phyloP scores from a whole-genome alignment of 2,888 invertebrate genomes.

The Nesidiocoris tenuis region DNA sequence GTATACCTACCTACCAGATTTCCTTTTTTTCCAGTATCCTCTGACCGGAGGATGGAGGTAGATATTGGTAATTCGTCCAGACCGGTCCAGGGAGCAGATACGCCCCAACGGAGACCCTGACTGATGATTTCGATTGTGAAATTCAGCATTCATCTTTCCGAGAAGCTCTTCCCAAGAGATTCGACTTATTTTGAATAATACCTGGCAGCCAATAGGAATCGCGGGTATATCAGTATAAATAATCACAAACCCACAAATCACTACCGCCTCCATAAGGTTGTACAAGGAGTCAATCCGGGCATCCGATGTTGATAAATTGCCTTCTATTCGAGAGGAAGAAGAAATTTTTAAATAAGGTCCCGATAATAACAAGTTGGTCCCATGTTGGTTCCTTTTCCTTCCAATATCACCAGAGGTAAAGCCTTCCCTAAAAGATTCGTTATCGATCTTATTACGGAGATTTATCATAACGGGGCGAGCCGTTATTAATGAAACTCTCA shows the following conservation, averaged over 20 bases:
- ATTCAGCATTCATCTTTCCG: neutral
- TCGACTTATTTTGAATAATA: neutral
- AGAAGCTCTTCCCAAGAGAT: neutral
- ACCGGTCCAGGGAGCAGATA: too few relatives aligned
- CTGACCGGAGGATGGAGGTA: too few relatives aligned
- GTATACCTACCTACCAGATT: too few relatives aligned
- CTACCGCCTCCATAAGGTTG: neutral
- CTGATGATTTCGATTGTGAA: too few relatives aligned
- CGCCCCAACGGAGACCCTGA: too few relatives aligned
- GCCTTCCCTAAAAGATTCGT: constrained; percentile 24
- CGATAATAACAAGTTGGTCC: constrained; percentile 18
- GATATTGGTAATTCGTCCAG: too few relatives aligned
- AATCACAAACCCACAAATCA: neutral
- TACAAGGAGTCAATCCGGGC: neutral
- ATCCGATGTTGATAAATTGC: constrained; percentile 12
- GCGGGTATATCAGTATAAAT: neutral
- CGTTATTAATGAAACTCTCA: constrained; percentile 28
- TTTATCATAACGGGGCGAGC: constrained; percentile 35
- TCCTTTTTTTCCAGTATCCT: too few relatives aligned
- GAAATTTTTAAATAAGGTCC: neutral
- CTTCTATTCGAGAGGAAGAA: neutral
- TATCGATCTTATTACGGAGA: constrained; percentile 34
- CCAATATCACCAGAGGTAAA: constrained; percentile 14
- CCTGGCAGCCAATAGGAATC: neutral
- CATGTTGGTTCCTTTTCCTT: constrained; percentile 4